Evolutionary conservation across 23 tunicate species (phyloP).

Genomic region (Trididemnum nubilum): DNA sequence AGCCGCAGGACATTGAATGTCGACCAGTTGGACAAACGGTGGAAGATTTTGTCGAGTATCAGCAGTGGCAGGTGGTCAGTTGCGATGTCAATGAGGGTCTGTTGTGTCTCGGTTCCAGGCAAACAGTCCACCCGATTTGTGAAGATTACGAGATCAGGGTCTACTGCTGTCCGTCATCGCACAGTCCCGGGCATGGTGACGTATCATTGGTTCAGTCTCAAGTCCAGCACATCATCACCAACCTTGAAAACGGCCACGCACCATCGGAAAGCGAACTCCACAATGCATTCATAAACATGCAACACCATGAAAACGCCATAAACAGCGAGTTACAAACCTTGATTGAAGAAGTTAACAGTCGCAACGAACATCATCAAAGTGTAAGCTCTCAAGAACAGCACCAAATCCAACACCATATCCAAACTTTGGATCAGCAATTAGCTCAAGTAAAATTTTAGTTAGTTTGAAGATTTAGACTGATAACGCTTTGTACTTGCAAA

Average conservation of each 20-base stretch:
- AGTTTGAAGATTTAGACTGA: no score
- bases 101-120: slow-evolving; percentile 60
- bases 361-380: background rate
- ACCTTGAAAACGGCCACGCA: slow-evolving; percentile 51
- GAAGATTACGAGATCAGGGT: slow-evolving; percentile 90
- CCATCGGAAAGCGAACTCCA: slow-evolving; percentile 3
- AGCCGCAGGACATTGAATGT: slow-evolving; percentile 74
- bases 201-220: slow-evolving; percentile 51
- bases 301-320: slow-evolving; percentile 4
- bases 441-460: slow-evolving; percentile 25
- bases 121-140: slow-evolving; percentile 86
- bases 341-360: background rate
- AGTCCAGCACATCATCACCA: slow-evolving; percentile 50
- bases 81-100: slow-evolving; percentile 68
- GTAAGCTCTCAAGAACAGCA: slow-evolving; percentile 15
- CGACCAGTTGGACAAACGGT: slow-evolving; percentile 70
- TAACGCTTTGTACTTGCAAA: no score
- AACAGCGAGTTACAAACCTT: slow-evolving; percentile 18
- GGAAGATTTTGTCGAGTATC: slow-evolving; percentile 50
- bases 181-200: slow-evolving; percentile 46
- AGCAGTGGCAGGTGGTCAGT: slow-evolving; percentile 77
- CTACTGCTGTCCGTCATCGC: slow-evolving; percentile 56
- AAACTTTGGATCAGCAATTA: slow-evolving; percentile 25
- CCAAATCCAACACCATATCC: slow-evolving; percentile 47
- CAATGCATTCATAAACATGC: slow-evolving; percentile 3